Percentiles rank a stretch among this genome's conserved stretches.
Evolutionary conservation across 1,140 invertebrate genomes (phyloP).

Genomic region (Achroia grisella): DNA sequence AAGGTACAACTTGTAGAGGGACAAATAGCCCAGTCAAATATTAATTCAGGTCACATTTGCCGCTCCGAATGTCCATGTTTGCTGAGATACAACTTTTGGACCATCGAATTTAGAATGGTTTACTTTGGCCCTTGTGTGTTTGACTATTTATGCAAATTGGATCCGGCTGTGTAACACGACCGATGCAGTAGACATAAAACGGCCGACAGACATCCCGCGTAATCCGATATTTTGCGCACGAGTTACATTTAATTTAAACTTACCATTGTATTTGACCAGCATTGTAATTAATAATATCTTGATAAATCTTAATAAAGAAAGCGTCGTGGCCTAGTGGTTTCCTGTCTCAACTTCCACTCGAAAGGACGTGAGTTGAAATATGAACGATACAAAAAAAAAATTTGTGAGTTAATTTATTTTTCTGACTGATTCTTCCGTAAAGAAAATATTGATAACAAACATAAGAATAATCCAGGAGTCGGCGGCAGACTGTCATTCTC

Average conservation of each 20-base stretch:
- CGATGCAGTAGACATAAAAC: constrained; percentile 14
- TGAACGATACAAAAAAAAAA: too few relatives aligned
- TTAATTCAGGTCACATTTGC: constrained; percentile 66
- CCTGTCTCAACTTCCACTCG: too few relatives aligned
- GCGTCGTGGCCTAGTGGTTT: too few relatives aligned
- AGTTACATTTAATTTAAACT: constrained; percentile 2
- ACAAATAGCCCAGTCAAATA: constrained; percentile 53
- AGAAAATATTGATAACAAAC: too few relatives aligned
- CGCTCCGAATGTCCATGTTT: constrained; percentile 50
- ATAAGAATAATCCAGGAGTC: too few relatives aligned
- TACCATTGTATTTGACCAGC: too few relatives aligned
- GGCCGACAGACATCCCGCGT: constrained; percentile 3
- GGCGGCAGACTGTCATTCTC: too few relatives aligned
- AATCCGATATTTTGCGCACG: constrained; percentile 27
- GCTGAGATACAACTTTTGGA: constrained; percentile 58
- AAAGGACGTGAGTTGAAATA: too few relatives aligned
- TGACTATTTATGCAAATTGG: constrained; percentile 61
- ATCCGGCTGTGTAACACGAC: constrained; percentile 35
- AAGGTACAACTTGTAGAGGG: constrained; percentile 34
- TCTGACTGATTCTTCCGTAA: too few relatives aligned
- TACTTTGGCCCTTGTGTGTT: constrained; percentile 52
- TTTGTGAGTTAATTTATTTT: too few relatives aligned
- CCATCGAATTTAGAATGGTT: constrained; percentile 63
- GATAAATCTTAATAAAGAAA: too few relatives aligned
- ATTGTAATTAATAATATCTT: too few relatives aligned